Conservation (phyloP, 2,797 vertebrate species). For the Gymnodraco acuticeps region DNA sequence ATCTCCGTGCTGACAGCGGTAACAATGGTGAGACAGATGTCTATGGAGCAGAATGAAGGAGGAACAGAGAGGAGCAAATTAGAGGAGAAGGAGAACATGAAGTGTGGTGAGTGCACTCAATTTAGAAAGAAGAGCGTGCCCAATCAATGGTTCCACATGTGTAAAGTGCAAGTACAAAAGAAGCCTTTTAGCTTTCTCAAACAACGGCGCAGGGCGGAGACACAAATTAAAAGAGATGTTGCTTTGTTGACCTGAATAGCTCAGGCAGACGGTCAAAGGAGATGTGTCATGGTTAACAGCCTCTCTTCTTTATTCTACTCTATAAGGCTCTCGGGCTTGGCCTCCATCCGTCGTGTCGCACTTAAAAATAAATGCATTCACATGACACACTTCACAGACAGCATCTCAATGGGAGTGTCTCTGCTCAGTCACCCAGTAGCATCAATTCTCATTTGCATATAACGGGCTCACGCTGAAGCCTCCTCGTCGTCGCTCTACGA, state of each 20-base stretch:
- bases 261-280: constrained; percentile 57
- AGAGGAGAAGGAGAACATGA: constrained; percentile 40
- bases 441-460: constrained; percentile 69
- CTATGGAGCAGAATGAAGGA: constrained; percentile 9
- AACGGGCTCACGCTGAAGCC: constrained; percentile 29
- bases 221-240: constrained; percentile 71
- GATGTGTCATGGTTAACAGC: constrained; percentile 62
- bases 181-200: constrained; percentile 56
- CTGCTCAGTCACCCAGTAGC: constrained; percentile 67
- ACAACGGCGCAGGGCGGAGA: constrained; percentile 57
- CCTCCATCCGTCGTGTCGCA: constrained; percentile 45
- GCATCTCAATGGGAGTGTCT: constrained; percentile 61
- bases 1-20: constrained; percentile 43
- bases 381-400: constrained; percentile 72
- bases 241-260: constrained; percentile 67
- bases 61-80: constrained; percentile 32
- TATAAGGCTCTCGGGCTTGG: constrained; percentile 33
- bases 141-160: constrained; percentile 46
- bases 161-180: constrained; percentile 49
- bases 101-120: constrained; percentile 45
- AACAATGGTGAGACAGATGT: constrained; percentile 63
- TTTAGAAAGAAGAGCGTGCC: constrained; percentile 31
- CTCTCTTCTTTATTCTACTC: constrained; percentile 65
- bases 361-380: constrained; percentile 71
- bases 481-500: constrained; percentile 21